Evolutionary conservation across 2,797 vertebrate genomes (phyloP).

Genomic region (Gymnoscopelus microlampas): DNA sequence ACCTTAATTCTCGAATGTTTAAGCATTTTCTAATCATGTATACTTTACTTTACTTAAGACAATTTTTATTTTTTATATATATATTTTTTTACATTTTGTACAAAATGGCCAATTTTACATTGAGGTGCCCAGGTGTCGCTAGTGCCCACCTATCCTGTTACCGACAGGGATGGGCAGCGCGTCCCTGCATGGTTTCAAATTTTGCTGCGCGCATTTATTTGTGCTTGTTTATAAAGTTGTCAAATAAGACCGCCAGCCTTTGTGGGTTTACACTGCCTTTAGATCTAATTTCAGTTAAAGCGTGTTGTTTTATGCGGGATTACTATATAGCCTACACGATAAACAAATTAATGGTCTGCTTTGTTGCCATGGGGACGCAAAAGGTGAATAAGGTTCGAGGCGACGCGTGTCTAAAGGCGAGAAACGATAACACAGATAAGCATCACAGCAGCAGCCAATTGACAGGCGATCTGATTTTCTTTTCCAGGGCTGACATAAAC

Average conservation of each 20-base stretch:
- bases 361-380: background rate
- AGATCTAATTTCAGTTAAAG: background rate
- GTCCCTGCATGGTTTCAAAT: slow-evolving; percentile 21
- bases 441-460: slow-evolving; percentile 47
- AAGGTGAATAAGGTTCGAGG: slow-evolving; percentile 49
- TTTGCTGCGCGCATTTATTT: slow-evolving; percentile 18
- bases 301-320: background rate
- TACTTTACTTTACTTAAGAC: too few species aligned
- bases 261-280: background rate
- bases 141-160: too few species aligned
- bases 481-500: slow-evolving; percentile 56
- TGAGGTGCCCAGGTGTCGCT: too few species aligned
- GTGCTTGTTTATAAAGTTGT: slow-evolving; percentile 23
- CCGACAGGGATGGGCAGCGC: background rate
- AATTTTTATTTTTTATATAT: too few species aligned
- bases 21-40: too few species aligned
- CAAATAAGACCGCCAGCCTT: background rate
- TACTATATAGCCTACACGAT: background rate
- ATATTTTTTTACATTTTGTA: too few species aligned
- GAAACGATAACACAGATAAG: slow-evolving; percentile 61
- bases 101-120: too few species aligned
- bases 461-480: slow-evolving; percentile 36
- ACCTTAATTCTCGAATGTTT: too few species aligned
- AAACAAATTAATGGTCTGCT: slow-evolving; percentile 5
- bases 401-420: slow-evolving; percentile 56